Evolutionary conservation across 1,140 invertebrate species (phyloP).

Genomic region (Achatina immaculata): DNA sequence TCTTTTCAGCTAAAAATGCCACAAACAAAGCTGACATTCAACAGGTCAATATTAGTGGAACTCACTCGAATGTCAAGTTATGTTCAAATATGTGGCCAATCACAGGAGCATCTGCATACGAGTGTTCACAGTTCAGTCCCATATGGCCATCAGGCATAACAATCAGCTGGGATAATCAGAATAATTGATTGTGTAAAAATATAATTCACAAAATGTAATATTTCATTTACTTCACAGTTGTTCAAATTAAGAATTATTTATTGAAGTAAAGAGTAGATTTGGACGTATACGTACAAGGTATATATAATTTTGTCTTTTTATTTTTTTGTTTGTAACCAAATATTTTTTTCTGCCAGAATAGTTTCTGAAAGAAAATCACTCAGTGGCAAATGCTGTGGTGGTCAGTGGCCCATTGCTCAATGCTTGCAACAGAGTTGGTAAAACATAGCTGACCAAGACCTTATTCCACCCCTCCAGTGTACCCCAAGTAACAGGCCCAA

Average conservation of each 20-base stretch:
- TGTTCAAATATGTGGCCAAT: constrained; percentile 75
- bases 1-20: no score
- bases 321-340: no score
- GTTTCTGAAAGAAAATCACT: no score
- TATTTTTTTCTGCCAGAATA: no score
- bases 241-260: background rate
- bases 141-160: constrained; percentile 72
- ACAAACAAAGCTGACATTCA: no score
- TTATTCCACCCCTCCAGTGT: no score
- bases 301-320: no score
- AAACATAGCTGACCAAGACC: no score
- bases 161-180: constrained; percentile 64
- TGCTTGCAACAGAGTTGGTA: no score
- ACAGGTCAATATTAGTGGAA: constrained; percentile 27
- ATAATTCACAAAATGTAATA: constrained; percentile 2
- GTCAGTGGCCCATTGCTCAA: no score
- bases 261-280: background rate
- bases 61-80: constrained; percentile 73
- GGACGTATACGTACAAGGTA: background rate
- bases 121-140: constrained; percentile 76
- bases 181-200: background rate
- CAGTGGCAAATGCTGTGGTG: no score
- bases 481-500: no score
- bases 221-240: background rate
- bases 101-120: constrained; percentile 75